Evolutionary conservation across 1,140 invertebrate genomes (phyloP).

Genomic region (Drosophila ohnishii): DNA sequence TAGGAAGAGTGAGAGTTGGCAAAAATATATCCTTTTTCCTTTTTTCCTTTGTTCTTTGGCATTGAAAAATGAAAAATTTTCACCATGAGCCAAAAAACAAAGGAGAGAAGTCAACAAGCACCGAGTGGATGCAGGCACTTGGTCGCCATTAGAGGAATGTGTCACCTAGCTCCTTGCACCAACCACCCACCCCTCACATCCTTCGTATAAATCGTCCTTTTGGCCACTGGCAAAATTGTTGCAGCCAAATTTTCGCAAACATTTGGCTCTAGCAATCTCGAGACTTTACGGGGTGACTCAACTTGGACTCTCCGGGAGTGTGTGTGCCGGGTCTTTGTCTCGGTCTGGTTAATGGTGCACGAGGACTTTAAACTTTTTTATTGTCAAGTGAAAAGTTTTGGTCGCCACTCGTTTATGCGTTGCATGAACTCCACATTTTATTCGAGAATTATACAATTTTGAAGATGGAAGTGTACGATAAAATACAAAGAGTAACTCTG

Average conservation of each 20-base stretch:
- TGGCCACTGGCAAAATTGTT: slow-evolving; percentile 57
- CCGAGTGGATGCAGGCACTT: slow-evolving; percentile 37
- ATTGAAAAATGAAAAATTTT: slow-evolving; percentile 48
- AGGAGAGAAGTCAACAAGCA: slow-evolving; percentile 34
- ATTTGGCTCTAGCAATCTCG: slow-evolving; percentile 36
- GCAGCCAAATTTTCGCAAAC: slow-evolving; percentile 62
- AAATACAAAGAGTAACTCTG: background rate
- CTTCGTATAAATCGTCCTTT: slow-evolving; percentile 10
- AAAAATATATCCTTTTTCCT: slow-evolving; percentile 18
- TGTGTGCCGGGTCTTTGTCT: slow-evolving; percentile 31
- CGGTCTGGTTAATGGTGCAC: slow-evolving; percentile 48
- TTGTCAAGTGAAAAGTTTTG: slow-evolving; percentile 45
- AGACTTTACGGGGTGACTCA: slow-evolving; percentile 54
- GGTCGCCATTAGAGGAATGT: slow-evolving; percentile 35
- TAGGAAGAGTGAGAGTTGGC: slow-evolving; percentile 8
- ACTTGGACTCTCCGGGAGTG: slow-evolving; percentile 12
- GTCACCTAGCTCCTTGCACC: slow-evolving; percentile 37
- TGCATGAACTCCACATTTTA: slow-evolving; percentile 25
- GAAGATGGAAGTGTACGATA: slow-evolving; percentile 8
- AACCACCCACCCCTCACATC: no score
- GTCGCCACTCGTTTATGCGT: slow-evolving; percentile 35
- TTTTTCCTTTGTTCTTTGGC: slow-evolving; percentile 37
- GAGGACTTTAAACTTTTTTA: slow-evolving; percentile 61
- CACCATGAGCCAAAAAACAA: slow-evolving; percentile 23
- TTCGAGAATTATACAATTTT: slow-evolving; percentile 30